Conservation (phyloP, 2,797 vertebrate species). For the Semaprochilodus insignis region DNA sequence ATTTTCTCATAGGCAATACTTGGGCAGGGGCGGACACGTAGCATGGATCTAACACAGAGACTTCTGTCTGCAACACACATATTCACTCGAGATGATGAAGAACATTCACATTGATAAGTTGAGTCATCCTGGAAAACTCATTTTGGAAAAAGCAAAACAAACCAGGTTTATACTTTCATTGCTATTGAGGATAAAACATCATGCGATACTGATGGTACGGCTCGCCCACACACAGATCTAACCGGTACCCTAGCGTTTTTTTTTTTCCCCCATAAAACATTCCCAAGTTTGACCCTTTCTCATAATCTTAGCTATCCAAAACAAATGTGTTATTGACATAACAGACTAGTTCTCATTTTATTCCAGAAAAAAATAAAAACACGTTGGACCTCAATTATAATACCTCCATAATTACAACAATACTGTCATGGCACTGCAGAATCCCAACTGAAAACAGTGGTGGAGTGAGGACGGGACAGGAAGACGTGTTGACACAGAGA, state of each 20-base stretch:
- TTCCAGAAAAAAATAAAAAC: conserved; percentile 25
- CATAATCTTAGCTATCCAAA: conserved; percentile 10
- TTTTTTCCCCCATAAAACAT: background rate
- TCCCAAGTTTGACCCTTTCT: conserved; percentile 17
- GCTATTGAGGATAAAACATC: conserved; percentile 75
- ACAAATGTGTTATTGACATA: conserved; percentile 25
- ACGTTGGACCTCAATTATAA: conserved; percentile 38
- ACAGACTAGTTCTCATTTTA: conserved; percentile 28
- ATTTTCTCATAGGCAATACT: conserved; percentile 88
- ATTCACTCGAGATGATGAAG: conserved; percentile 82
- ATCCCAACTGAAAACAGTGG: conserved; percentile 48
- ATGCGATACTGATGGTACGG: conserved; percentile 52
- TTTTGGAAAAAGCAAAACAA: conserved; percentile 28
- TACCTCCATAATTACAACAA: conserved; percentile 40
- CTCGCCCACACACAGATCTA: conserved; percentile 37
- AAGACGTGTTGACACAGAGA: conserved; percentile 80
- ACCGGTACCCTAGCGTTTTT: conserved; percentile 10
- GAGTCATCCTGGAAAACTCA: background rate
- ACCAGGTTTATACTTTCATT: conserved; percentile 39
- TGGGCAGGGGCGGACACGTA: conserved; percentile 85
- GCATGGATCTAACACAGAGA: conserved; percentile 79
- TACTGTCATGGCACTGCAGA: conserved; percentile 77
- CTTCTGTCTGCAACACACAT: conserved; percentile 83
- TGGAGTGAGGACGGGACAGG: conserved; percentile 69
- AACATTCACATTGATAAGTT: conserved; percentile 83